phyloP scores from a whole-genome alignment of 1,140 invertebrate species.

The Penaeus chinensis region DNA sequence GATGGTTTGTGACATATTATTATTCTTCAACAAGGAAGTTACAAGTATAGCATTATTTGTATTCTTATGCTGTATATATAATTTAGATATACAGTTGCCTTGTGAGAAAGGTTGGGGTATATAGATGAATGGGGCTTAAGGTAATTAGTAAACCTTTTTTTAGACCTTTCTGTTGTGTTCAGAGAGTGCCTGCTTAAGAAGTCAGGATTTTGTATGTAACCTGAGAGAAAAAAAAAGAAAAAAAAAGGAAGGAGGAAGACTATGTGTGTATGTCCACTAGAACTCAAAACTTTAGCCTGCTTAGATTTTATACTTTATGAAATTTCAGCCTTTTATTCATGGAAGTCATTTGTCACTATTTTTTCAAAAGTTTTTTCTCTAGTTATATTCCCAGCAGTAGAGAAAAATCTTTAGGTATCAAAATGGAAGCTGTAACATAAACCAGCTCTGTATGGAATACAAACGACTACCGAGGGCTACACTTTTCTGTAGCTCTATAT shows the following conservation, averaged over 20 bases:
- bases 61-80: too few relatives aligned
- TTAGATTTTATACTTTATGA: too few relatives aligned
- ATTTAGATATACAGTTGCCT: too few relatives aligned
- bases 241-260: not conserved
- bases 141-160: too few relatives aligned
- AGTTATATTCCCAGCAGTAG: not conserved
- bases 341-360: too few relatives aligned
- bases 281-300: not conserved
- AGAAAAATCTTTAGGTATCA: not conserved
- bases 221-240: not conserved
- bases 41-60: too few relatives aligned
- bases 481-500: slow-evolving; percentile 17
- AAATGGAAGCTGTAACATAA: not conserved
- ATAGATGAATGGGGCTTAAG: too few relatives aligned
- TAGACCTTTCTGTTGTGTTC: slow-evolving; percentile 47
- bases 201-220: slow-evolving; percentile 20
- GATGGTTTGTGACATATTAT: too few relatives aligned
- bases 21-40: too few relatives aligned
- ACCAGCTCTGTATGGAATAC: not conserved
- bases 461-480: slow-evolving; percentile 1
- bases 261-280: slow-evolving; percentile 33
- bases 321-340: too few relatives aligned
- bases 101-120: too few relatives aligned
- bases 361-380: too few relatives aligned
- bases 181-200: slow-evolving; percentile 43